These are phyloP conservation scores for Stigmatopora nigra DNA, from an alignment of 2,113 vertebrate species.

Conservation along the genomic window DNA sequence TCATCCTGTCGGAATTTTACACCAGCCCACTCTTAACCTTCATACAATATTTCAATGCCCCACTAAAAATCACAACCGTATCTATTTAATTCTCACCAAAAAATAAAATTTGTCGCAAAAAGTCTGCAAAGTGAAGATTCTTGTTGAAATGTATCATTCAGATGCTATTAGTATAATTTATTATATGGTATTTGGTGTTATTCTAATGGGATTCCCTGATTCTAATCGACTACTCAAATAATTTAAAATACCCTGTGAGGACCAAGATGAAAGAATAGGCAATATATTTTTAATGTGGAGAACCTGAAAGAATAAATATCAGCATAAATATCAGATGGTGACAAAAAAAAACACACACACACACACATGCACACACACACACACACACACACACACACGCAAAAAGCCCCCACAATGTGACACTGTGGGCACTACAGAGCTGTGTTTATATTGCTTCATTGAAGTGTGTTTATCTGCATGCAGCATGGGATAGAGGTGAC, in stretches of 20 bases:
- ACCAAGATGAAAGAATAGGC: conserved; percentile 1
- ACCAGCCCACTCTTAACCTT: not conserved
- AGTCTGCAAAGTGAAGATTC: too few species aligned
- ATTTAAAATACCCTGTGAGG: not conserved
- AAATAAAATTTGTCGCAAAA: too few species aligned
- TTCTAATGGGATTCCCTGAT: not conserved
- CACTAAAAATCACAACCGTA: too few species aligned
- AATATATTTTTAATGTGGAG: not conserved
- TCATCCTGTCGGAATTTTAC: not conserved
- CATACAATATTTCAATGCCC: too few species aligned
- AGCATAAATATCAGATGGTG: conserved; percentile 16
- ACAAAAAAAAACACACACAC: conserved; percentile 27
- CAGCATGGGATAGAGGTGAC: conserved; percentile 50
- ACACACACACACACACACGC: too few species aligned
- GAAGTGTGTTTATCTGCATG: conserved; percentile 31
- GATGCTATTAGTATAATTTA: too few species aligned
- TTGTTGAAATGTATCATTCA: too few species aligned
- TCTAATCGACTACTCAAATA: conserved; percentile 12
- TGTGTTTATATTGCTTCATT: conserved; percentile 10
- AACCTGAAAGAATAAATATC: conserved; percentile 14
- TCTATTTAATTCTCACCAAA: too few species aligned
- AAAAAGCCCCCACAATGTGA: not conserved
- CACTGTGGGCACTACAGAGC: conserved; percentile 2
- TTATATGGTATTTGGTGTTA: too few species aligned
- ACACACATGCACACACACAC: not conserved